Evolutionary conservation across 2,113 vertebrate genomes (phyloP), one percentile per base, ranked within the genome.

Genomic region (Malaclemys terrapin): DNA sequence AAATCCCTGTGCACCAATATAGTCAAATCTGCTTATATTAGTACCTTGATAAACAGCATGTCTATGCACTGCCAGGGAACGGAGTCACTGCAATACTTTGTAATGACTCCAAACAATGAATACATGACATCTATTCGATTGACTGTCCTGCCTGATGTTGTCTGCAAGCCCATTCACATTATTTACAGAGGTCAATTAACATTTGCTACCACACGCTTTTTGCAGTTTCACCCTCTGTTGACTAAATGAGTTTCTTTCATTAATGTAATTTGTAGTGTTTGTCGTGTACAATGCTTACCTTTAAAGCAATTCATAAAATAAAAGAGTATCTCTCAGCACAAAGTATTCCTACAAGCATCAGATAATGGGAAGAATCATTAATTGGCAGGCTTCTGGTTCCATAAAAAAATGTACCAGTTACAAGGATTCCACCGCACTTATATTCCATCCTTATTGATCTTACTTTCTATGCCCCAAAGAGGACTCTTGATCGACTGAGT

Each of bases 321-420:
- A 50, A 57, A 12, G 8, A 83, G 31, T 25, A 42, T 59, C 56
- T 22, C 6, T 82, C 82, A 80, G 45, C 47, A 80, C 52, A 65
- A 65, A 25, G 22, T 69, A 35, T 17, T 84, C 16, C 5, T 91
- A 31, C 42, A 78, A 79, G 17, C 42, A 86, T 38, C 62, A 84
- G 80, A 88, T 94, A 94, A 87, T 16, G 2, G 13, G 47, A 45
- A 8, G 4, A 4, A 92, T 62, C 53, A 47, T 50, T 92, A 92
- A 49, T 2, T 22, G 83, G 80, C 35, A 8, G 11, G 69, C 4
- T 85, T 27, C 31, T 89, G 2, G 78, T 93, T 65, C 89, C 57
- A 59, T 8, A 82, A 42, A 42, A 42, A 42, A 20, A 92, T 11
- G 88, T 87, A 62, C 38, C 38, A 65, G 11, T 22, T 56, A 38